Evolutionary conservation across 1,140 invertebrate species (phyloP).

Genomic region (Macrotrachela quadricornifera): DNA sequence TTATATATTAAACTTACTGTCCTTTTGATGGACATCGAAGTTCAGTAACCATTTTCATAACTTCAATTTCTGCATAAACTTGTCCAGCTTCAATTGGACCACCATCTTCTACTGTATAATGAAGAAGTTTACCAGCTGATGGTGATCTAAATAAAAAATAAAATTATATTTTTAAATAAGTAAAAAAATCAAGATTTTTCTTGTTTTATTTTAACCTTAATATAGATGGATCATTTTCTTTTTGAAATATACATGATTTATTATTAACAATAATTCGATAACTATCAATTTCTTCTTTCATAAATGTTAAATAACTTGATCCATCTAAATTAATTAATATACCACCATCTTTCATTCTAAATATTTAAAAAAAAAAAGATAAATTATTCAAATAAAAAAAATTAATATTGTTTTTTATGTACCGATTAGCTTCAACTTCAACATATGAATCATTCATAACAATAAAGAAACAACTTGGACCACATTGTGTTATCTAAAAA

Average conservation of each 20-base stretch:
- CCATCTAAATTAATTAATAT: constrained; percentile 75
- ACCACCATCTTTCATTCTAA: constrained; percentile 31
- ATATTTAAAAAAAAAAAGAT: too few relatives aligned
- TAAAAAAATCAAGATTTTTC: too few relatives aligned
- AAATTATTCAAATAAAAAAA: not conserved
- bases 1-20: constrained; percentile 21
- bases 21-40: constrained; percentile 41
- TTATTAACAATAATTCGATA: constrained; percentile 92
- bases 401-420: constrained; percentile 31
- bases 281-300: constrained; percentile 87
- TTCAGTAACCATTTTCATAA: constrained; percentile 99
- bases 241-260: constrained; percentile 89
- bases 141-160: constrained; percentile 39
- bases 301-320: constrained; percentile 78
- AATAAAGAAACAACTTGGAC: constrained; percentile 69
- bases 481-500: constrained; percentile 65
- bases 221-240: constrained; percentile 91
- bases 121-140: constrained; percentile 83
- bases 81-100: constrained; percentile 70
- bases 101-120: constrained; percentile 73
- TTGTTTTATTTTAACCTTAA: not conserved
- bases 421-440: constrained; percentile 64
- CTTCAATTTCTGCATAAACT: constrained; percentile 88
- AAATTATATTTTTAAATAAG: too few relatives aligned
- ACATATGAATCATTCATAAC: constrained; percentile 79